phyloP scores from a whole-genome alignment of 2,888 invertebrate genomes.

The Deilephila elpenor region DNA sequence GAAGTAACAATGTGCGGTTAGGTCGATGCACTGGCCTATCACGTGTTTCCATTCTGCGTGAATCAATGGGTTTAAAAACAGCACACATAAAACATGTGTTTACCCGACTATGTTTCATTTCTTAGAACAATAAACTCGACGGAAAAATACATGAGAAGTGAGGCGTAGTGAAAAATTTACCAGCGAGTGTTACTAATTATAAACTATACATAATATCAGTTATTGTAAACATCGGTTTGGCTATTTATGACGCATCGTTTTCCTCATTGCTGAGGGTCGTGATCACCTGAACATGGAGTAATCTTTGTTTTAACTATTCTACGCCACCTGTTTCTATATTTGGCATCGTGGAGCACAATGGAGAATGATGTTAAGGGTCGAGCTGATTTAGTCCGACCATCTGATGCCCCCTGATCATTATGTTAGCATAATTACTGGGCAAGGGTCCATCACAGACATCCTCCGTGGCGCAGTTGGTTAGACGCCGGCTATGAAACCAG shows the following conservation, averaged over 20 bases:
- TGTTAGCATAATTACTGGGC: no score
- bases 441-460: no score
- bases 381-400: no score
- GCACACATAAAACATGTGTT: slow-evolving; percentile 17
- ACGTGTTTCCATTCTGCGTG: slow-evolving; percentile 17
- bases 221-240: background rate
- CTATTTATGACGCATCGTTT: background rate
- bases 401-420: no score
- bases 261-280: no score
- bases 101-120: slow-evolving; percentile 7
- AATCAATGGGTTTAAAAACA: slow-evolving; percentile 16
- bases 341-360: no score
- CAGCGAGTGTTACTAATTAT: background rate
- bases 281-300: no score
- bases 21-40: slow-evolving; percentile 21
- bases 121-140: background rate
- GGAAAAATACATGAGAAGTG: background rate
- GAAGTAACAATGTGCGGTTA: background rate
- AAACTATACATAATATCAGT: background rate
- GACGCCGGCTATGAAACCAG: no score
- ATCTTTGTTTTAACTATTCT: no score
- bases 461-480: no score
- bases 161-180: background rate
- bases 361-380: no score
- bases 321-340: no score